A percentile compares a stretch with the other conserved stretches of the same genome.
phyloP scores from a whole-genome alignment of 1,140 invertebrate species.

The Stegodyphus mimosarum region DNA sequence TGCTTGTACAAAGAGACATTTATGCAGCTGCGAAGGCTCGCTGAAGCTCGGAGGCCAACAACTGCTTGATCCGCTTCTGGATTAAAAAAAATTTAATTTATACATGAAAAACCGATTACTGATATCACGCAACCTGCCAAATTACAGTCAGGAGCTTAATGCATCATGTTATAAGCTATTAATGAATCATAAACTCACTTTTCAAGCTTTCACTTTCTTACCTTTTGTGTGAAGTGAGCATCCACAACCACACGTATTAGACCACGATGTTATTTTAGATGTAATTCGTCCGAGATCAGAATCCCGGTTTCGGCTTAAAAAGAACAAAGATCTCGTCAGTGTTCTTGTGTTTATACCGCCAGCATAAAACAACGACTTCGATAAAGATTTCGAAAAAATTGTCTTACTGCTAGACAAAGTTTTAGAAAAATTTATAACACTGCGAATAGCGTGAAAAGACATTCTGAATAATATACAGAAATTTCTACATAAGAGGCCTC shows the following conservation, averaged over 20 bases:
- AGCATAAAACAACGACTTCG: background rate
- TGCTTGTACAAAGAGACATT: too few species aligned
- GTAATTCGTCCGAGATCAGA: background rate
- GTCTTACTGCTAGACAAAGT: background rate
- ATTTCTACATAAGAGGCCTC: too few species aligned
- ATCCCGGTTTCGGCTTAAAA: constrained; percentile 14
- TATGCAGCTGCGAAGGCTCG: too few species aligned
- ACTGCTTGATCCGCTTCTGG: too few species aligned
- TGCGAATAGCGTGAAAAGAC: constrained; percentile 13
- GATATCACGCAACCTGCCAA: too few species aligned
- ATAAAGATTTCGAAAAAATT: constrained; percentile 1
- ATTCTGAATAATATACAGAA: background rate
- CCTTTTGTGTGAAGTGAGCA: constrained; percentile 30
- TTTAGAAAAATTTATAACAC: background rate
- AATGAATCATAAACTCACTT: too few species aligned
- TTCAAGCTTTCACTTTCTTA: background rate
- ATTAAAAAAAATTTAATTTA: too few species aligned
- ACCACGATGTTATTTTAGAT: background rate
- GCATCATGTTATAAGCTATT: too few species aligned
- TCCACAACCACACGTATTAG: constrained; percentile 5
- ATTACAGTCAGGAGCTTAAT: too few species aligned
- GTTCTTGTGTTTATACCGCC: constrained; percentile 6
- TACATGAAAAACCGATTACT: too few species aligned
- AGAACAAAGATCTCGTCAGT: constrained; percentile 22
- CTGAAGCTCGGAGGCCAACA: too few species aligned